Evolutionary conservation across 2,113 vertebrate species (phyloP).

Genomic region (Hystrix brachyura): DNA sequence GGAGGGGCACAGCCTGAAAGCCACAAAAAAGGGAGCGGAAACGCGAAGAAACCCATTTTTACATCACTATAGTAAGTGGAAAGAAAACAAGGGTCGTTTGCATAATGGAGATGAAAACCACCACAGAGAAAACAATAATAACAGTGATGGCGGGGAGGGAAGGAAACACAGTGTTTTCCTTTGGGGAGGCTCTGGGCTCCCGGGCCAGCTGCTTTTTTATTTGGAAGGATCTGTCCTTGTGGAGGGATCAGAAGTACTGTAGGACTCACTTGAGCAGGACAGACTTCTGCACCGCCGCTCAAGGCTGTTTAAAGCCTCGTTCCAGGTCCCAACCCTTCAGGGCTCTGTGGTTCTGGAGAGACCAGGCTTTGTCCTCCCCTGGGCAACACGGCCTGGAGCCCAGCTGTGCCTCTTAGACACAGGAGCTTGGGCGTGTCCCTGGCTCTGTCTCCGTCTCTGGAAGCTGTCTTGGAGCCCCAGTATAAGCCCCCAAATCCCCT

Average conservation of each 20-base stretch:
- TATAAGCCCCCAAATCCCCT: background rate
- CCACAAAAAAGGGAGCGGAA: background rate
- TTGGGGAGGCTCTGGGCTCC: background rate
- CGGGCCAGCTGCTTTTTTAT: background rate
- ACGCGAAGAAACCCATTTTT: background rate
- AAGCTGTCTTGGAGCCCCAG: background rate
- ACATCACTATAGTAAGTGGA: rapidly evolving
- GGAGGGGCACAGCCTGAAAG: background rate
- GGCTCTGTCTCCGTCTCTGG: too few species aligned
- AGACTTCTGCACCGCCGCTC: background rate
- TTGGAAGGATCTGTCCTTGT: background rate
- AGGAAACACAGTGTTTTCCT: background rate
- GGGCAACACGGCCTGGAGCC: rapidly evolving
- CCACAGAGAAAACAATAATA: background rate
- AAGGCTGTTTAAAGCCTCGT: background rate
- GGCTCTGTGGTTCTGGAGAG: background rate
- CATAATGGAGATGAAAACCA: background rate
- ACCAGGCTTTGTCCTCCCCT: background rate
- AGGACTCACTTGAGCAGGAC: background rate
- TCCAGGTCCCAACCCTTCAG: background rate
- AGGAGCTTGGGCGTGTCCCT: background rate
- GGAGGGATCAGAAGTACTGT: background rate
- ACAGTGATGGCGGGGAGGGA: too few species aligned
- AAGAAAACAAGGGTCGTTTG: rapidly evolving
- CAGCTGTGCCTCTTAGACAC: background rate